Evolutionary conservation across 23 tunicate genomes (phyloP), one percentile per base, ranked within the genome.

Genomic region (Trididemnum clinides): DNA sequence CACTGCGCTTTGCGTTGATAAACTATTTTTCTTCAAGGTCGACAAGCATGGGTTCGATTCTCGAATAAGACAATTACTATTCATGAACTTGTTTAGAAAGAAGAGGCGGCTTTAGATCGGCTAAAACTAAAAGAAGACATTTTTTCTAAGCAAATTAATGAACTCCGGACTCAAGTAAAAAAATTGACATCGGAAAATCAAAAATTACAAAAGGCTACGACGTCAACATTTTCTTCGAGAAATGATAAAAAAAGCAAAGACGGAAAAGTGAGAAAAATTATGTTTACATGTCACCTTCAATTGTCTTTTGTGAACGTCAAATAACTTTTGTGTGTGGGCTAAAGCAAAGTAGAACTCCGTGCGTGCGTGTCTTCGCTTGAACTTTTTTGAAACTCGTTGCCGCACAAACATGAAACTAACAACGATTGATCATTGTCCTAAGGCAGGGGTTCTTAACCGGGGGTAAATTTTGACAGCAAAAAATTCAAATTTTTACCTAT

Each of bases 101-200:
- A 84, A 50, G 88, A 84, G 33, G 88, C 88, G 3, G 34, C 37
- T 15, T 33, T 33, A 23, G 82, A 84, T 32, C 81, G 82, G 3
- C 71, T 84, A 35, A 84, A 74, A 33, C 65, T 72, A 10, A 81
- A 84, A 37, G 88, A 84, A 84, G 82, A 70, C 10, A 50, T 72
- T 12, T 15, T 34, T 34, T 19, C 22, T 18, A 84, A 84, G 51
- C 88, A 83, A 70, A 39, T n/a, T n/a, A n/a, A 5, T 7, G 87
- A 83, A 4, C 69, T 83, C 1, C 23, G 69, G 34, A 29, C 80
- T 5, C 87, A 83, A 71, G 70, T 71, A 12, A 50, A 34, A 50
- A 69, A 44, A 6, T 33, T 63, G 1, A 15, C 80, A 26, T 49
- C 57, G 0, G 87, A 83, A 50, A 82, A 64, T 30, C 66, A 33